Base-by-base conservation (phyloP, 2,888 invertebrate genomes). In the Tipula lateralis region DNA sequence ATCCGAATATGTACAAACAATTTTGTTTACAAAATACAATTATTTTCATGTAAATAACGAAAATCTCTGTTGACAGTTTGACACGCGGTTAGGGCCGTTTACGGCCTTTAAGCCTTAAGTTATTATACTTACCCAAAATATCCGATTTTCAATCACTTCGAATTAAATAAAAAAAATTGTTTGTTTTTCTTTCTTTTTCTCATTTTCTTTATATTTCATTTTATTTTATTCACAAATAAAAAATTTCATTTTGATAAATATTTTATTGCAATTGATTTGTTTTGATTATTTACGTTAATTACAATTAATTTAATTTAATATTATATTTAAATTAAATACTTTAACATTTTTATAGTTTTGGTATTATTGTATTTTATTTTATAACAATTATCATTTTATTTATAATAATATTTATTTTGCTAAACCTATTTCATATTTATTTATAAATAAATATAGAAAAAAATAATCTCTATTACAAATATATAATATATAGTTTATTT, bases 391-490 rank as follows among this genome's bases (percentile, higher is more conserved):
- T 44, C 1, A 44, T 44, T 16, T 66, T 66, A 24, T 24, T 66
- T 66, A 66, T 9, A 66, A 24, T 9, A 24, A 50, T 16, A 50
- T 4, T 50, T 16, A 16, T 50, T 66, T 66, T 24, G 24, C 24
- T 66, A 66, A 24, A 19, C 6, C 9, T 66, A 66, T 66, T 66
- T 66, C 24, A 66, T 66, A 66, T 66, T 24, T 66, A 66, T 66
- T 66, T 24, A 66, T 24, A 7, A 16, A 44, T 44, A 44, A 16
- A 39, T 16, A 44, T 44, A 44, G 5, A 44, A 24, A 66, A 24
- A 66, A 66, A 19, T 66, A 66, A 66, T 66, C 66, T 66, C 66
- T 66, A 66, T 66, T 66, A 66, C 66, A 66, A 66, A 24, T 66
- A 39, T 39, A 13, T 39, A 39, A 13, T 39, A 39, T 32, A 44